Conservation (phyloP, 2,113 vertebrate species). For the Petaurus breviceps region DNA sequence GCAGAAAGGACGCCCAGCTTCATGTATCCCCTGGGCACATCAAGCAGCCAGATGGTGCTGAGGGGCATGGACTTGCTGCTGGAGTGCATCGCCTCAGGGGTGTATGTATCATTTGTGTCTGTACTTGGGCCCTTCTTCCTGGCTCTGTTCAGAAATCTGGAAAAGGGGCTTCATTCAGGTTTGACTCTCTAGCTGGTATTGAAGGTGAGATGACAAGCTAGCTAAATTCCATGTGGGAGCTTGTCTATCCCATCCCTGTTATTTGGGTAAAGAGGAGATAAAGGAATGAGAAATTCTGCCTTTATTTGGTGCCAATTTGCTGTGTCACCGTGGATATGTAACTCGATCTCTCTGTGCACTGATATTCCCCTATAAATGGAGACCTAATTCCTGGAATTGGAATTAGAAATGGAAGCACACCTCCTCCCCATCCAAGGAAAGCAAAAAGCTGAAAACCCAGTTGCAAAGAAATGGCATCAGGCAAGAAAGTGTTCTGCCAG, state of each 20-base stretch:
- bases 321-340: neutral
- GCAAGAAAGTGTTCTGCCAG: neutral
- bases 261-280: neutral
- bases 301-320: neutral
- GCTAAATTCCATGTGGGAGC: neutral
- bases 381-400: neutral
- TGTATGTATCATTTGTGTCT: constrained; percentile 86
- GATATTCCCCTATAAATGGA: neutral
- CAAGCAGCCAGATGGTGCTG: constrained; percentile 96
- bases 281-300: neutral
- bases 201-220: neutral
- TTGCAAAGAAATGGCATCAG: neutral
- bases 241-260: neutral
- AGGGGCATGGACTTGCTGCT: constrained; percentile 92
- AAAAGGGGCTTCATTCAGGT: neutral
- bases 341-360: neutral
- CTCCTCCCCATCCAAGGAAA: neutral
- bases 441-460: neutral
- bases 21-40: constrained; percentile 90
- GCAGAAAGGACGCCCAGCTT: constrained; percentile 92
- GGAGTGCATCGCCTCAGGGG: constrained; percentile 97
- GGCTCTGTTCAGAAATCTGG: neutral
- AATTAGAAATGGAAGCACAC: neutral
- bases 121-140: neutral
- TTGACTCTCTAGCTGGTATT: neutral